Conservation (phyloP, 1,140 invertebrate genomes). For the Monochamus saltuarius region DNA sequence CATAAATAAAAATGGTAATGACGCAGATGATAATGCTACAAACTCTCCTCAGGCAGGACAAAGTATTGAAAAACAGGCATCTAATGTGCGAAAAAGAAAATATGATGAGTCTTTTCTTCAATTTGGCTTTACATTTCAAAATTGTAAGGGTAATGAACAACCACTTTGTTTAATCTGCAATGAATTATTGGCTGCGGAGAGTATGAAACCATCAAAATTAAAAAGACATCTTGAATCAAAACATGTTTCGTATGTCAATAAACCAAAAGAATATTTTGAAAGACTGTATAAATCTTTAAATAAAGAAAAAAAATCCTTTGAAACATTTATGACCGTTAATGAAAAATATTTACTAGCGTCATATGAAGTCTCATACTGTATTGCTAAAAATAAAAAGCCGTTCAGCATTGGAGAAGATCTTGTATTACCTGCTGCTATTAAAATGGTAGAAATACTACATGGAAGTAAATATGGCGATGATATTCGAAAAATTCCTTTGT, state of each 20-base stretch:
- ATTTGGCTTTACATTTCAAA: conserved; percentile 21
- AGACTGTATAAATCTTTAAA: not conserved
- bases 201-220: not conserved
- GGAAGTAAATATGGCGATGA: conserved; percentile 25
- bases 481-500: conserved; percentile 30
- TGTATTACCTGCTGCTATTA: conserved; percentile 22
- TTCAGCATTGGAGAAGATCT: not conserved
- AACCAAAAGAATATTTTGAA: conserved; percentile 19
- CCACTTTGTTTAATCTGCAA: not conserved
- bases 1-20: conserved; percentile 22
- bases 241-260: conserved; percentile 16
- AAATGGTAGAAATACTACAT: conserved; percentile 23
- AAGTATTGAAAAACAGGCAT: conserved; percentile 18
- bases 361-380: conserved; percentile 6
- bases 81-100: conserved; percentile 18
- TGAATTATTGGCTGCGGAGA: not conserved
- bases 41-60: conserved; percentile 22
- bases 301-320: not conserved
- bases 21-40: conserved; percentile 16
- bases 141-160: conserved; percentile 15
- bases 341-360: conserved; percentile 14
- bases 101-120: conserved; percentile 18
- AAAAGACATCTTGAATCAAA: conserved; percentile 8
- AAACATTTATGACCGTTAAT: not conserved
- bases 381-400: conserved; percentile 1